phyloP scores from a whole-genome alignment of 2,797 vertebrate species.

The Fistularia tabacaria region DNA sequence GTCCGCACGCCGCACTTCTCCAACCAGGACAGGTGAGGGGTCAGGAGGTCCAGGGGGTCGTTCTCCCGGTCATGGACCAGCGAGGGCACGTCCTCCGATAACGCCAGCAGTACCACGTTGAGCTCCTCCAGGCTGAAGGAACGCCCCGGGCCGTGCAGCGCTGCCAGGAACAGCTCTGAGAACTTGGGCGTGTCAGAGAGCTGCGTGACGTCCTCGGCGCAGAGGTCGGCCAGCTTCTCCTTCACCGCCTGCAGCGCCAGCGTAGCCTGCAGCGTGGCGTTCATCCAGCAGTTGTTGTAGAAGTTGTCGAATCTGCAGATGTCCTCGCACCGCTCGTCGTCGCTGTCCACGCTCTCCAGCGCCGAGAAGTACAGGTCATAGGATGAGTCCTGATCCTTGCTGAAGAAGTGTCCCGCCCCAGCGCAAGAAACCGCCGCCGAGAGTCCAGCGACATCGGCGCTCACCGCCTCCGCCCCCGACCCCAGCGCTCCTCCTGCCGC shows the following conservation, averaged over 20 bases:
- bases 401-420: too few species aligned
- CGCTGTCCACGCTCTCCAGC: too few species aligned
- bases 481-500: neutral
- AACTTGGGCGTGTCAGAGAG: neutral
- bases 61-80: neutral
- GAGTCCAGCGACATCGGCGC: too few species aligned
- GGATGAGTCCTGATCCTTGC: too few species aligned
- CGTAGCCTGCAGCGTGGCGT: conserved; percentile 5
- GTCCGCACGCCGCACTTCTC: conserved; percentile 2
- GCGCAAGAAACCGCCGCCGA: too few species aligned
- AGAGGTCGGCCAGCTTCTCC: neutral
- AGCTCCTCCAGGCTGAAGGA: conserved; percentile 3
- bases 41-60: conserved; percentile 1
- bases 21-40: conserved; percentile 4
- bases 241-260: neutral
- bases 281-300: conserved; percentile 15
- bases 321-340: neutral
- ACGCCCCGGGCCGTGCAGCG: conserved; percentile 1
- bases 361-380: too few species aligned
- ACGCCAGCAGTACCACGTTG: neutral
- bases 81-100: neutral
- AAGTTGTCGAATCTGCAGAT: conserved; percentile 5
- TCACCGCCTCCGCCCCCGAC: too few species aligned
- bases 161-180: neutral
- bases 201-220: neutral